Percentiles rank a stretch among this genome's conserved stretches.
Evolutionary conservation across 2,888 invertebrate genomes (phyloP).

Genomic region (Euproctis similis): DNA sequence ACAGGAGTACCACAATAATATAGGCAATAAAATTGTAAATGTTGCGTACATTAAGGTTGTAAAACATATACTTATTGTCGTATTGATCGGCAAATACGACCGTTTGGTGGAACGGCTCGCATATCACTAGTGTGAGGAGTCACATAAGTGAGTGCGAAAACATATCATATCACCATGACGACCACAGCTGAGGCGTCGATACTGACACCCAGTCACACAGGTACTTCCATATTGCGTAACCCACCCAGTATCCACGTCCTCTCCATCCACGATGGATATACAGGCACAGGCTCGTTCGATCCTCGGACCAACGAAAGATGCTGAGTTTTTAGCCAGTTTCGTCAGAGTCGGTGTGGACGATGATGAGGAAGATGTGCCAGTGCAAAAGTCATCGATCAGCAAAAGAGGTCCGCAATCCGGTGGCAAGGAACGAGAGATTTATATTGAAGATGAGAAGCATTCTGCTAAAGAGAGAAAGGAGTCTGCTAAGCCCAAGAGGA

Average conservation of each 20-base stretch:
- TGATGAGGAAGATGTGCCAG: slow-evolving; percentile 67
- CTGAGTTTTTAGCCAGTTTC: slow-evolving; percentile 87
- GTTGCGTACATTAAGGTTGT: neutral
- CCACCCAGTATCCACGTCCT: slow-evolving; percentile 2
- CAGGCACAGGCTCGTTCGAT: slow-evolving; percentile 74
- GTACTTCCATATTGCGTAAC: slow-evolving; percentile 53
- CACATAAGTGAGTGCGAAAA: slow-evolving; percentile 54
- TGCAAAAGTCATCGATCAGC: slow-evolving; percentile 59
- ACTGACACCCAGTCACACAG: slow-evolving; percentile 54
- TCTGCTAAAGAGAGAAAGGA: slow-evolving; percentile 49
- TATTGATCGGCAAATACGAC: slow-evolving; percentile 13
- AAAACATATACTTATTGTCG: neutral
- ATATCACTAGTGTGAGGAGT: slow-evolving; percentile 30
- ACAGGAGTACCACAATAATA: no score
- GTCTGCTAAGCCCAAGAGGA: slow-evolving; percentile 49
- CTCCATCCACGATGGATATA: slow-evolving; percentile 32
- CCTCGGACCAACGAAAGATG: slow-evolving; percentile 80
- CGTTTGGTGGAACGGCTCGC: slow-evolving; percentile 14
- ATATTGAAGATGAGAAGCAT: slow-evolving; percentile 43
- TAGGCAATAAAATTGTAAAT: neutral
- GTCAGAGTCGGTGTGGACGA: slow-evolving; percentile 80
- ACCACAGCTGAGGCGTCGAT: slow-evolving; percentile 65
- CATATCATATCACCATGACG: slow-evolving; percentile 58
- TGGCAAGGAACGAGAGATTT: slow-evolving; percentile 40
- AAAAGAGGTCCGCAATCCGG: slow-evolving; percentile 51